phyloP scores from a whole-genome alignment of 2,888 invertebrate species.

The Colletes collaris region DNA sequence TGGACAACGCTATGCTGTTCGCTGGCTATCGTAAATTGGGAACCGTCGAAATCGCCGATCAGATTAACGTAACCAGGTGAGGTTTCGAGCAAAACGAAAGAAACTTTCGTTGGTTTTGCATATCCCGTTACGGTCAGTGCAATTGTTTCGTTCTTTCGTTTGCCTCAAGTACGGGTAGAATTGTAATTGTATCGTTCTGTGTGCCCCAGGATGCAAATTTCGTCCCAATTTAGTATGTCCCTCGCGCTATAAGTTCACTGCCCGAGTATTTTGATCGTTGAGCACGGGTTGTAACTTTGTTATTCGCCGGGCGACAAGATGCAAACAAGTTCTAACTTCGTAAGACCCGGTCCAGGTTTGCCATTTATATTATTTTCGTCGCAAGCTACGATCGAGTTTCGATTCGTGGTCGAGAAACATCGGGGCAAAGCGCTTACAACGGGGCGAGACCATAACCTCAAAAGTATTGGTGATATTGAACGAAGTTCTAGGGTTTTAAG shows the following conservation, averaged over 20 bases:
- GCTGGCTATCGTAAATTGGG: constrained; percentile 93
- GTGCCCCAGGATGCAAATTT: constrained; percentile 6
- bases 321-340: neutral
- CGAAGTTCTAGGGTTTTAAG: no score
- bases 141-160: constrained; percentile 6
- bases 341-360: neutral
- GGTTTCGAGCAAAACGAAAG: constrained; percentile 24
- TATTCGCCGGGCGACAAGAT: neutral
- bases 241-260: neutral
- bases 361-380: no score
- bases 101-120: constrained; percentile 14
- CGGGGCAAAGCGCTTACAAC: no score
- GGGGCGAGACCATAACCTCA: no score
- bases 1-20: constrained; percentile 93
- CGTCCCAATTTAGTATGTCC: constrained; percentile 1
- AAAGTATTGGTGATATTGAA: no score
- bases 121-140: constrained; percentile 16
- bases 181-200: constrained; percentile 26
- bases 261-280: neutral
- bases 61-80: constrained; percentile 92
- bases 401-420: no score
- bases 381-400: no score
- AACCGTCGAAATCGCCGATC: constrained; percentile 95
- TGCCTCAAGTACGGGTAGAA: constrained; percentile 13
- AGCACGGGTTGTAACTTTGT: constrained; percentile 16